Evolutionary conservation across 2,797 vertebrate genomes (phyloP), one percentile per base, ranked within the genome.

Genomic region (Anabacerthia variegaticeps): DNA sequence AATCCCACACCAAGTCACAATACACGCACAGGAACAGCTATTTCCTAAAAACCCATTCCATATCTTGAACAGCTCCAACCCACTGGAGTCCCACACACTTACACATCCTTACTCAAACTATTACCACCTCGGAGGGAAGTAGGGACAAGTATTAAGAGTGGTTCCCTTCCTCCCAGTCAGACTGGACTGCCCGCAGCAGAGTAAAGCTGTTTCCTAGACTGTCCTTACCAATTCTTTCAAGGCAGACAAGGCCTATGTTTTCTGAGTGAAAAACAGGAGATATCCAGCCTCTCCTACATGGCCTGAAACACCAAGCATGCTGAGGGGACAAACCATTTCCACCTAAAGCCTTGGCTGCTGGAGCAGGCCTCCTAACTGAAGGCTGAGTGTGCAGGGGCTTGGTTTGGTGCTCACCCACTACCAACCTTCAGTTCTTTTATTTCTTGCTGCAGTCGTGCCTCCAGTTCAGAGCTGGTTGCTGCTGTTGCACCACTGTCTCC

Each of bases 361-460:
- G 0, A 52, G 1, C 39, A 74, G 10, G 15, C 56, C 14, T 63
- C 49, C 39, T 28, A 51, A 76, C 2, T 21, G 13, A 68, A 58
- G 16, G 37, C 74, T 43, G 27, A 69, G 24, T 6, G 24, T 7
- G 18, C 17, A 43, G 4, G 7, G 22, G 41, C 30, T 36, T 30
- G 2, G 8, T 28, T 58, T 36, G 20, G 24, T 44, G 36, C 34
- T 92, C 61, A 36, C 43, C 43, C n/a, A n/a, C 49, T n/a, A 94
- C 95, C 20, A 65, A 99, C 99, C 99, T 99, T 98, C 68, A 99
- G 92, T 74, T 98, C 98, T 94, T 98, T 98, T 6, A 97, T 97
- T 88, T 99, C 99, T 23, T 98, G 96, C 13, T 97, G 96, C 86
- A 99, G 97, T 59, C 97, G 98, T 76, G 97, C 98, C 93, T 99